A percentile compares a stretch with the other conserved stretches of the same genome.
Evolutionary conservation across 2,797 vertebrate species (phyloP).

Genomic region (Arnoldichthys spilopterus): DNA sequence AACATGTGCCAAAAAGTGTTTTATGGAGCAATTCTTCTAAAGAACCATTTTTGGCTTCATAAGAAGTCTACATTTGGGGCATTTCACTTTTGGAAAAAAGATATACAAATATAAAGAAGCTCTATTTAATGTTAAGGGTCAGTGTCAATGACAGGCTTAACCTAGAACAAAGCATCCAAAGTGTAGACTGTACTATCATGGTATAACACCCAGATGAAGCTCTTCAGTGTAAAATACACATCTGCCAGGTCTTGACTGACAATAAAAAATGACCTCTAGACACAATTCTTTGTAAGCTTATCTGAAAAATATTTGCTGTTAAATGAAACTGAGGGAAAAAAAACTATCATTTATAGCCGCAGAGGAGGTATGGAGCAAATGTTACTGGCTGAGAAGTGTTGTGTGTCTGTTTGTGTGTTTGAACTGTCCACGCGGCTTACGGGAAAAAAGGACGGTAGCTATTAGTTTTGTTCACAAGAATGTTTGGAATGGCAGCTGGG

Average conservation of each 20-base stretch:
- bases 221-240: neutral
- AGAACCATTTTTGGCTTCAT: neutral
- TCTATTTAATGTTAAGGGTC: neutral
- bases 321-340: slow-evolving; percentile 34
- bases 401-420: slow-evolving; percentile 47
- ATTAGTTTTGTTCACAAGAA: slow-evolving; percentile 58
- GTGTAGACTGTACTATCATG: slow-evolving; percentile 14
- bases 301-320: slow-evolving; percentile 31
- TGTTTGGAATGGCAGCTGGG: slow-evolving; percentile 56
- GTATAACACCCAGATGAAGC: slow-evolving; percentile 1
- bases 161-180: neutral
- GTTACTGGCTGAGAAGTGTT: slow-evolving; percentile 41
- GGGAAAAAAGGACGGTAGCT: slow-evolving; percentile 50
- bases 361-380: slow-evolving; percentile 27
- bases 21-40: no score
- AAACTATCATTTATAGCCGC: slow-evolving; percentile 31
- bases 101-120: neutral
- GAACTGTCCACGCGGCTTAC: slow-evolving; percentile 51
- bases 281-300: neutral
- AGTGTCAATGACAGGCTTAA: neutral
- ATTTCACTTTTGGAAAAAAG: neutral
- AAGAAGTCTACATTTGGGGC: neutral
- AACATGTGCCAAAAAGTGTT: neutral
- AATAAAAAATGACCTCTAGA: neutral
- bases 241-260: slow-evolving; percentile 6